phyloP scores from a whole-genome alignment of 2,888 invertebrate species.

The Galeruca laticollis region DNA sequence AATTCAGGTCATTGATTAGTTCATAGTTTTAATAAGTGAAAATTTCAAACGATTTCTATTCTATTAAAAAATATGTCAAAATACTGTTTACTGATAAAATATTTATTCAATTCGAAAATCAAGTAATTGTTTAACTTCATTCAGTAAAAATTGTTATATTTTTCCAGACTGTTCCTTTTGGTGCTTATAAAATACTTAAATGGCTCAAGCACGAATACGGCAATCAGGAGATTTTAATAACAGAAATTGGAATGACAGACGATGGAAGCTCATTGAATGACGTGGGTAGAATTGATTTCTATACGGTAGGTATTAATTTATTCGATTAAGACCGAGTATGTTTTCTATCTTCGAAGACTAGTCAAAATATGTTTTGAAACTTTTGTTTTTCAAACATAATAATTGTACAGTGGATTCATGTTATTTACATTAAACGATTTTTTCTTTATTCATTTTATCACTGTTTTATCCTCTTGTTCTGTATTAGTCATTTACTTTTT shows the following conservation, averaged over 20 bases:
- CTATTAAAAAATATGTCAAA: no score
- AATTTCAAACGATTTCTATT: no score
- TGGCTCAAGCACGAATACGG: constrained; percentile 8
- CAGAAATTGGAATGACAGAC: constrained; percentile 25
- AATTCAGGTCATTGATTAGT: no score
- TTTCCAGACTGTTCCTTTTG: constrained; percentile 28
- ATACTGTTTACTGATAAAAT: no score
- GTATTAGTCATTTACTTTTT: not conserved
- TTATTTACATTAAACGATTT: no score
- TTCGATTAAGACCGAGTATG: not conserved
- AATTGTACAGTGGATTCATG: no score
- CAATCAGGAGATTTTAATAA: constrained; percentile 10
- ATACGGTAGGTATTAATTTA: constrained; percentile 12
- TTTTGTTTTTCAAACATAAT: no score
- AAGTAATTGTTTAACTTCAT: no score
- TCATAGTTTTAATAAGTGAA: no score
- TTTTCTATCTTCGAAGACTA: not conserved
- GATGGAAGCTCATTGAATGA: constrained; percentile 14
- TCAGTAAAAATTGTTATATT: not conserved
- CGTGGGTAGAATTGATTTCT: constrained; percentile 21
- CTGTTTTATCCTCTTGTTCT: not conserved
- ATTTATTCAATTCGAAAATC: no score
- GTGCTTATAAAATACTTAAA: constrained; percentile 14
- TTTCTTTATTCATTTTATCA: no score
- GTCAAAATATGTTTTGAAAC: not conserved